Conservation (phyloP, 2,113 vertebrate species). For the Mastomys coucha region DNA sequence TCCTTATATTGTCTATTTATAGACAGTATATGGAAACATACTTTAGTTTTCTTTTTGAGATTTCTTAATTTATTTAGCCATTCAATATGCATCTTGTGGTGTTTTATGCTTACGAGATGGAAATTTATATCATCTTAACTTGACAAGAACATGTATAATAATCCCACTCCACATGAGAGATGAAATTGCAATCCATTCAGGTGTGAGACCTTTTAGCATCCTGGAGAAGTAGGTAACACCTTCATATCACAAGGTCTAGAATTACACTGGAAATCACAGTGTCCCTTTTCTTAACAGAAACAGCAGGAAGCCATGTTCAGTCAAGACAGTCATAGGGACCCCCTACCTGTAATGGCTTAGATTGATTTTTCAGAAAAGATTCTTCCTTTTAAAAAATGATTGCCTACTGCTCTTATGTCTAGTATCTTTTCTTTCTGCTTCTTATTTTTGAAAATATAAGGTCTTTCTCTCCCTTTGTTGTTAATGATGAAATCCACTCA, state of each 20-base stretch:
- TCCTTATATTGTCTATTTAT: not conserved
- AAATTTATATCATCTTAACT: constrained; percentile 33
- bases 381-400: constrained; percentile 21
- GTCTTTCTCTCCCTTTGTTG: not conserved
- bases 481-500: not conserved
- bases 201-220: constrained; percentile 50
- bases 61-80: not conserved
- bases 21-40: not conserved
- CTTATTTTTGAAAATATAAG: not conserved
- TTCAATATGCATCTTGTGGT: constrained; percentile 46
- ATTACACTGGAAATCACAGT: constrained; percentile 73
- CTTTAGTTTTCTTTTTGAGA: not conserved
- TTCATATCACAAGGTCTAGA: constrained; percentile 49
- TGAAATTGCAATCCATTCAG: constrained; percentile 73
- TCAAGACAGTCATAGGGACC: constrained; percentile 31
- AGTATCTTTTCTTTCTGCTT: constrained; percentile 15
- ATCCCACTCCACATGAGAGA: constrained; percentile 7
- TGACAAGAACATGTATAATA: not conserved
- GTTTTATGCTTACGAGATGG: constrained; percentile 33
- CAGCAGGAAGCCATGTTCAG: constrained; percentile 59
- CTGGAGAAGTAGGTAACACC: constrained; percentile 36
- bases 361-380: constrained; percentile 70
- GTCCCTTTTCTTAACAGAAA: constrained; percentile 61
- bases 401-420: not conserved
- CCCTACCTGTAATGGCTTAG: constrained; percentile 57